phyloP scores from a whole-genome alignment of 2,888 invertebrate species.

The Papilio gigon region DNA sequence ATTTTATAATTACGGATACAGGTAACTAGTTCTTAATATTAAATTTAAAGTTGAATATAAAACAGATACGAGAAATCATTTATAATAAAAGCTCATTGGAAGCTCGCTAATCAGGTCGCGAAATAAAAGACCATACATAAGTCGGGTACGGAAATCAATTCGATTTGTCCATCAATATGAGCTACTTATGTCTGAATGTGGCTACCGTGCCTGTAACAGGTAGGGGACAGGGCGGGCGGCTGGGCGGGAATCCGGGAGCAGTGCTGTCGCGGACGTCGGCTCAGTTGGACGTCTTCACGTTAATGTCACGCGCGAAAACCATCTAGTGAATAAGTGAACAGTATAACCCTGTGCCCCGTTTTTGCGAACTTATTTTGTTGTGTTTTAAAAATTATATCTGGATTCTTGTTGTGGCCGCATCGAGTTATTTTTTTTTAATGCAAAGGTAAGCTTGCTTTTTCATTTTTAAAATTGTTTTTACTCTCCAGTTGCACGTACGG shows the following conservation, averaged over 20 bases:
- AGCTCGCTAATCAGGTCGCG: slow-evolving; percentile 9
- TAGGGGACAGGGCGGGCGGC: slow-evolving; percentile 58
- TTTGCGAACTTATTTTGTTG: slow-evolving; percentile 35
- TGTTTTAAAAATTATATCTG: slow-evolving; percentile 36
- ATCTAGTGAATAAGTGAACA: slow-evolving; percentile 58
- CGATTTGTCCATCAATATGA: slow-evolving; percentile 76
- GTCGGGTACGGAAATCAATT: slow-evolving; percentile 68
- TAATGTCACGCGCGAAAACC: slow-evolving; percentile 44
- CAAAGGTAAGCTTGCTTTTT: slow-evolving; percentile 25
- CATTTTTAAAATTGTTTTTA: slow-evolving; percentile 8
- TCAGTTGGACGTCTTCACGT: slow-evolving; percentile 33
- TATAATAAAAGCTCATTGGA: slow-evolving; percentile 5
- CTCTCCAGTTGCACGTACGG: neutral
- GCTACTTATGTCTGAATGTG: slow-evolving; percentile 74
- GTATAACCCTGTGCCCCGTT: slow-evolving; percentile 44
- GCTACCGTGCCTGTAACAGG: slow-evolving; percentile 76
- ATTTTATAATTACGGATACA: no score
- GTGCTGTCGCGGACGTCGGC: slow-evolving; percentile 61
- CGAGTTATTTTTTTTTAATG: slow-evolving; percentile 17
- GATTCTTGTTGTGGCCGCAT: slow-evolving; percentile 37
- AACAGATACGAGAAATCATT: no score
- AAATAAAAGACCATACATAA: slow-evolving; percentile 30
- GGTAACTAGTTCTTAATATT: no score
- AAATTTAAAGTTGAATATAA: no score
- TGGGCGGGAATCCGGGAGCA: slow-evolving; percentile 58